Conservation (phyloP, 2,797 vertebrate species). For the Potorous gilbertii region DNA sequence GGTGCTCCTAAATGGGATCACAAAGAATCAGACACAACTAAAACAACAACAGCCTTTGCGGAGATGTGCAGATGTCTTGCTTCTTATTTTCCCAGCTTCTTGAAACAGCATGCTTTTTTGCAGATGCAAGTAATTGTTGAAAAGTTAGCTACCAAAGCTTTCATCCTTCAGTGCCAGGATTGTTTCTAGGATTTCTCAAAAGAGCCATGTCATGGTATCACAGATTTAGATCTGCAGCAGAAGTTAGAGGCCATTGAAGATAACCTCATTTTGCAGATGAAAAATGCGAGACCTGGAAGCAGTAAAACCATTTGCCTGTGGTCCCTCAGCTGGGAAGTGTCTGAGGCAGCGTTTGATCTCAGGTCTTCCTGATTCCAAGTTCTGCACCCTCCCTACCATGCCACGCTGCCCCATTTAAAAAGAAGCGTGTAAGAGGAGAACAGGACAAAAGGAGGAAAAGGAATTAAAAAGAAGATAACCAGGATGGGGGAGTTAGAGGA, state of each 20-base stretch:
- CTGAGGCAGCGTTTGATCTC: neutral
- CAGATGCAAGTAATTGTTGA: neutral
- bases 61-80: neutral
- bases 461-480: neutral
- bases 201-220: neutral
- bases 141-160: conserved; percentile 22
- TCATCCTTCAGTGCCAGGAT: conserved; percentile 34
- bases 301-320: neutral
- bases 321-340: neutral
- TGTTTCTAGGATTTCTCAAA: conserved; percentile 24
- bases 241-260: neutral
- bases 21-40: conserved; percentile 12
- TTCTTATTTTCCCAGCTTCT: neutral
- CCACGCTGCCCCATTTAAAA: neutral
- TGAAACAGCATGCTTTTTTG: conserved; percentile 14
- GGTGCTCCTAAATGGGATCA: neutral
- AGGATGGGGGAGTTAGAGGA: neutral
- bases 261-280: neutral
- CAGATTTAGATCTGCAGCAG: neutral
- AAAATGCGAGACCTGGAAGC: neutral
- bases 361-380: neutral
- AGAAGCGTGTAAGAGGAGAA: conserved; percentile 15
- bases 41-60: neutral
- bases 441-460: conserved; percentile 12
- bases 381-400: neutral